phyloP scores from a whole-genome alignment of 2,888 invertebrate species.

The Eupithecia inturbata region DNA sequence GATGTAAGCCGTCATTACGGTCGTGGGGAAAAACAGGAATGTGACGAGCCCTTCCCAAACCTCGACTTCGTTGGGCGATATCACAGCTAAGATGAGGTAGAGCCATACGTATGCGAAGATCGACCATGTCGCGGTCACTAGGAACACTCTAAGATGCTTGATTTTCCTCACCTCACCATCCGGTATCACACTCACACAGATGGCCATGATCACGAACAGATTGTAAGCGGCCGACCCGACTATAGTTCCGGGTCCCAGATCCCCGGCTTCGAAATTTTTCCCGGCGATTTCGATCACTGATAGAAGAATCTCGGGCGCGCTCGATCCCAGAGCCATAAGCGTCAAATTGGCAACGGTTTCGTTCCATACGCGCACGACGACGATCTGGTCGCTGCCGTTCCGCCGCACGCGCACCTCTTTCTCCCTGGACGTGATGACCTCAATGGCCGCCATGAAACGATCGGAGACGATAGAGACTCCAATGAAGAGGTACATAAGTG shows the following conservation, averaged over 20 bases:
- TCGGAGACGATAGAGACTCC: slow-evolving; percentile 99
- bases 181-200: slow-evolving; percentile 97
- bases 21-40: slow-evolving; percentile 97
- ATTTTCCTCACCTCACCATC: slow-evolving; percentile 95
- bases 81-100: slow-evolving; percentile 95
- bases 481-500: slow-evolving; percentile 97
- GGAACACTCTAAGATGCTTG: slow-evolving; percentile 98
- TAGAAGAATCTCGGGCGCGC: slow-evolving; percentile 98
- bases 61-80: slow-evolving; percentile 94
- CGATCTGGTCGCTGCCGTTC: slow-evolving; percentile 94
- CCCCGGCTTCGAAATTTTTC: slow-evolving; percentile 97
- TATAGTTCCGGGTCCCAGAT: slow-evolving; percentile 98
- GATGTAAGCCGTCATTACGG: slow-evolving; percentile 97
- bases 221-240: slow-evolving; percentile 99
- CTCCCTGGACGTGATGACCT: slow-evolving; percentile 99
- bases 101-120: slow-evolving; percentile 99
- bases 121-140: slow-evolving; percentile 99
- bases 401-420: slow-evolving; percentile 96
- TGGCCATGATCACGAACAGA: slow-evolving; percentile 97
- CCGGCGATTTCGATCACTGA: slow-evolving; percentile 99
- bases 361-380: slow-evolving; percentile 98
- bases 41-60: slow-evolving; percentile 99
- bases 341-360: slow-evolving; percentile 99
- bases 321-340: slow-evolving; percentile 99
- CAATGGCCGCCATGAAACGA: slow-evolving; percentile 99